Evolutionary conservation across 2,113 vertebrate genomes (phyloP).

Genomic region (Onychorhynchus coronatus): DNA sequence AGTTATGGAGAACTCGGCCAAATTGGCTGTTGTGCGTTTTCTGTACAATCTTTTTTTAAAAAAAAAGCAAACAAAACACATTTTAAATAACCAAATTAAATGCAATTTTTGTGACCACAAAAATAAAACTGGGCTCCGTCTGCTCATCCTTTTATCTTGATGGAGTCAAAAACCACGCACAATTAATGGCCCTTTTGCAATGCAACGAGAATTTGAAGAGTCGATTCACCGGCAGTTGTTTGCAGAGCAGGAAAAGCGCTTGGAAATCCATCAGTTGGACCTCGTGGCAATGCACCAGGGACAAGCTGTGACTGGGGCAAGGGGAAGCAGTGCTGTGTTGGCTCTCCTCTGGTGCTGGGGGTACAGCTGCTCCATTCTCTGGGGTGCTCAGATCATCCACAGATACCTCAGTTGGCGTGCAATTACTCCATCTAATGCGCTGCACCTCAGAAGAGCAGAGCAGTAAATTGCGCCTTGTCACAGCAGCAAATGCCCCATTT

Average conservation of each 20-base stretch:
- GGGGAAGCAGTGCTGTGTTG: background rate
- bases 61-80: background rate
- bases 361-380: background rate
- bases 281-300: background rate
- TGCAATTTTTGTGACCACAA: background rate
- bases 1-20: background rate
- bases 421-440: background rate
- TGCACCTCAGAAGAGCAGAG: background rate
- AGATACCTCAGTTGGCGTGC: background rate
- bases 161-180: background rate
- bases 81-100: background rate
- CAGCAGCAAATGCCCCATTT: background rate
- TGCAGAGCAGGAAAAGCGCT: background rate
- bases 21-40: background rate
- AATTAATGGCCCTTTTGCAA: background rate
- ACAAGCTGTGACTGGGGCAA: background rate
- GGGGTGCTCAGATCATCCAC: background rate
- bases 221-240: background rate
- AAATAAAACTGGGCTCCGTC: background rate
- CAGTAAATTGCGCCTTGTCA: background rate
- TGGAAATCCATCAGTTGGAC: background rate
- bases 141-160: conserved; percentile 14
- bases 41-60: background rate
- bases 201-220: background rate
- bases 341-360: background rate